Percentiles rank a stretch among this genome's conserved stretches.
These are phyloP conservation scores for Hippolais icterina DNA, from an alignment of 2,113 vertebrate species.

Conservation along the genomic window DNA sequence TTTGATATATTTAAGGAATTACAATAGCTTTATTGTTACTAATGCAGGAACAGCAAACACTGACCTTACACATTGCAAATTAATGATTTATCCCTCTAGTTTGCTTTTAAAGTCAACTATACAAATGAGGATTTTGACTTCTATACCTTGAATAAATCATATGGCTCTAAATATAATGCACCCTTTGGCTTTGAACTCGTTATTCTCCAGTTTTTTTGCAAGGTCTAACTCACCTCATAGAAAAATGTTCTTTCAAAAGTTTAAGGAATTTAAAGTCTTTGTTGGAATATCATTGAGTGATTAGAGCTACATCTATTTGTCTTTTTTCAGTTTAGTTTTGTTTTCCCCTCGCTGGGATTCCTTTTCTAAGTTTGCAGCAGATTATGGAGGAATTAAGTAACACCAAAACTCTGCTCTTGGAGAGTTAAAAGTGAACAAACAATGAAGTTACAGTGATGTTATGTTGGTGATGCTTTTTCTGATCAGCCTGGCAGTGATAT, in stretches of 20 bases:
- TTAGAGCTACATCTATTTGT: not conserved
- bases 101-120: conserved; percentile 67
- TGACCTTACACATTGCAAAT: conserved; percentile 67
- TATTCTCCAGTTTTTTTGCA: conserved; percentile 45
- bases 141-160: conserved; percentile 69
- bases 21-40: conserved; percentile 71
- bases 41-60: conserved; percentile 71
- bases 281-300: not conserved
- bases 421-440: not conserved
- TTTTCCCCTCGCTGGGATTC: not conserved
- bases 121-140: conserved; percentile 65
- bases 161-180: conserved; percentile 35
- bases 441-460: not conserved
- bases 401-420: not conserved
- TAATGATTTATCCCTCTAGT: conserved; percentile 71
- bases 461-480: not conserved
- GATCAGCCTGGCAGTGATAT: not conserved
- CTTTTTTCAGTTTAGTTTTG: not conserved
- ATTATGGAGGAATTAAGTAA: not conserved
- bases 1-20: conserved; percentile 67
- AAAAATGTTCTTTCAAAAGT: conserved; percentile 37
- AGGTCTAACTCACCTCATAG: conserved; percentile 18
- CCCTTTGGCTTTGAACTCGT: conserved; percentile 66
- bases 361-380: not conserved
- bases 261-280: not conserved